Conservation (phyloP, 2,888 invertebrate genomes). For the Callosobruchus maculatus region DNA sequence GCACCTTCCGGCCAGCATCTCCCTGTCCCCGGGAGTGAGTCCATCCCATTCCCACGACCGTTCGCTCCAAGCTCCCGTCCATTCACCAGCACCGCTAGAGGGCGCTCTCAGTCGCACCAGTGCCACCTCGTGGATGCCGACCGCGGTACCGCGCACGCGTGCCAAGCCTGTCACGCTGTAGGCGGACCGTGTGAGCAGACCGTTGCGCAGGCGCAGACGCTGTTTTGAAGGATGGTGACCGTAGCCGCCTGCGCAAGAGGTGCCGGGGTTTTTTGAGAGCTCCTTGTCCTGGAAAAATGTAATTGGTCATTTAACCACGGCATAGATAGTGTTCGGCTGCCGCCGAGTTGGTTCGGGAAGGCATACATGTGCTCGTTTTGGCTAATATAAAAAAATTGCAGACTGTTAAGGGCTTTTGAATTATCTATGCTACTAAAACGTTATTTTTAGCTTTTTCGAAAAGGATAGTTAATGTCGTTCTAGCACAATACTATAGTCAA, state of each 20-base stretch:
- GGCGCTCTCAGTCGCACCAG: conserved; percentile 64
- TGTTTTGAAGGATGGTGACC: conserved; percentile 41
- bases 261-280: conserved; percentile 22
- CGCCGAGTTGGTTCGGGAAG: no score
- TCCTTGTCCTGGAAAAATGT: conserved; percentile 50
- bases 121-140: conserved; percentile 53
- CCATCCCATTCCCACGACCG: conserved; percentile 67
- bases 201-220: conserved; percentile 57
- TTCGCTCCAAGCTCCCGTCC: conserved; percentile 72
- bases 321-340: no score
- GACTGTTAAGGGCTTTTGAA: no score
- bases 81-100: conserved; percentile 60
- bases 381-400: no score
- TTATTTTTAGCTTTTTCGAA: no score
- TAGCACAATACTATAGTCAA: no score
- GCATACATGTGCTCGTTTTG: no score
- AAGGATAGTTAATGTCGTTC: no score
- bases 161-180: conserved; percentile 71
- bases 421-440: no score
- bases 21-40: conserved; percentile 60
- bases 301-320: no score
- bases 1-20: conserved; percentile 59
- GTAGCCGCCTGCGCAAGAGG: not conserved
- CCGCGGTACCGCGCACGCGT: conserved; percentile 58
- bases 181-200: conserved; percentile 64